Conservation (phyloP, 2,888 invertebrate genomes). For the Acleris literana region DNA sequence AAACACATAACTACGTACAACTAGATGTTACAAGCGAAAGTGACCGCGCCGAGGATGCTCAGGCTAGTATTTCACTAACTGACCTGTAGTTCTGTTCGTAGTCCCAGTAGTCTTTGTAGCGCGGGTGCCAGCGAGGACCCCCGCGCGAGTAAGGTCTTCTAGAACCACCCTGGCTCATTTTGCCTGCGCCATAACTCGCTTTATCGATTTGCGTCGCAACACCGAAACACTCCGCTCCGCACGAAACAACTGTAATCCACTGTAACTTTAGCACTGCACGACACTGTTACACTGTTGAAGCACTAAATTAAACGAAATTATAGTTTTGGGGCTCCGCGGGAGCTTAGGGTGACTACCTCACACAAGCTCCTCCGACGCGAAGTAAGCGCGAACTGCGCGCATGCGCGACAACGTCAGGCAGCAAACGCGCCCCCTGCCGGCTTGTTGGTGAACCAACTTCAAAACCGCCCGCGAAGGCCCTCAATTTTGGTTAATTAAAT, state of each 20-base stretch:
- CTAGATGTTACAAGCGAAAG: constrained; percentile 33
- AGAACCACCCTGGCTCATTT: constrained; percentile 79
- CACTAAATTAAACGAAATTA: constrained; percentile 40
- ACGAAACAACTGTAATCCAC: constrained; percentile 44
- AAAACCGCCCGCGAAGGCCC: constrained; percentile 68
- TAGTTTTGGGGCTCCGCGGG: constrained; percentile 50
- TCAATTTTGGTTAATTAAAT: constrained; percentile 46
- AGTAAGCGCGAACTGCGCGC: constrained; percentile 67
- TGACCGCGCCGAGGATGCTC: constrained; percentile 4
- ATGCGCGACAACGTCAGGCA: constrained; percentile 62
- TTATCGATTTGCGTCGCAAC: constrained; percentile 69
- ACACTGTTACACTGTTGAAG: constrained; percentile 62
- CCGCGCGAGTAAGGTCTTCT: constrained; percentile 77
- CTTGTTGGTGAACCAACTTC: constrained; percentile 49
- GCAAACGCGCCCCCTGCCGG: constrained; percentile 52
- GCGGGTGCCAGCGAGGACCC: constrained; percentile 79
- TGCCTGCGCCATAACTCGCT: constrained; percentile 64
- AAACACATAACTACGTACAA: constrained; percentile 32
- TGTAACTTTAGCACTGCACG: constrained; percentile 52
- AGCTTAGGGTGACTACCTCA: constrained; percentile 61
- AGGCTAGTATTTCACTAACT: constrained; percentile 16
- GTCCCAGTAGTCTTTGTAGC: constrained; percentile 81
- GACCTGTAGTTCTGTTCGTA: constrained; percentile 80
- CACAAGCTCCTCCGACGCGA: constrained; percentile 64
- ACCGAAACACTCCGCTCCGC: constrained; percentile 49